Percentiles rank a stretch among this genome's conserved stretches.
Conservation (phyloP, 2,888 invertebrate genomes). For the Cheilosia pagana region DNA sequence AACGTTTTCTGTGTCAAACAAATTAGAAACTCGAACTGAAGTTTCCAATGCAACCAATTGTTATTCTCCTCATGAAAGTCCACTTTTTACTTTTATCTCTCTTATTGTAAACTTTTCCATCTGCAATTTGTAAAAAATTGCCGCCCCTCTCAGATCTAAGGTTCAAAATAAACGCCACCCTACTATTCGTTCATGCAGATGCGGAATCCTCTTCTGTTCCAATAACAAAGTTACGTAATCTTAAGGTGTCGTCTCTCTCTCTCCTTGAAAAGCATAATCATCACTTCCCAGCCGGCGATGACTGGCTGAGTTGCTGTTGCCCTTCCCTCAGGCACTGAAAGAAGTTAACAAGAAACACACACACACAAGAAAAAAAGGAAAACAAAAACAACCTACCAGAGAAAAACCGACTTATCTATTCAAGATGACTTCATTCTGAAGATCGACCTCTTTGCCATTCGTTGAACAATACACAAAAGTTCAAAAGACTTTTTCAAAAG, state of each 20-base stretch:
- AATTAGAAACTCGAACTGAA: conserved; percentile 46
- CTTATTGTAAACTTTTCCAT: conserved; percentile 50
- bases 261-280: conserved; percentile 59
- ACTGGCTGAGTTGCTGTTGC: conserved; percentile 8
- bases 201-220: conserved; percentile 20
- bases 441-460: conserved; percentile 27
- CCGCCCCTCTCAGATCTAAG: conserved; percentile 11
- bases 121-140: conserved; percentile 33
- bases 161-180: conserved; percentile 11
- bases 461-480: conserved; percentile 29
- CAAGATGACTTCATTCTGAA: conserved; percentile 61
- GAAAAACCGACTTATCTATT: conserved; percentile 42
- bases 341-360: conserved; percentile 2
- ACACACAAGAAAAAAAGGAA: neutral
- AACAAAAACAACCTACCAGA: conserved; percentile 53
- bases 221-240: conserved; percentile 55
- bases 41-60: conserved; percentile 38
- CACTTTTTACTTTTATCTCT: conserved; percentile 53
- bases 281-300: conserved; percentile 39
- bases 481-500: conserved; percentile 56
- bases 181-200: conserved; percentile 4
- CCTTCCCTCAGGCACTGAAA: conserved; percentile 33
- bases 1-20: conserved; percentile 54
- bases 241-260: conserved; percentile 56
- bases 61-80: conserved; percentile 52